Base-by-base conservation (phyloP, 2,888 invertebrate species). In the Rhyacophila evoluta region DNA sequence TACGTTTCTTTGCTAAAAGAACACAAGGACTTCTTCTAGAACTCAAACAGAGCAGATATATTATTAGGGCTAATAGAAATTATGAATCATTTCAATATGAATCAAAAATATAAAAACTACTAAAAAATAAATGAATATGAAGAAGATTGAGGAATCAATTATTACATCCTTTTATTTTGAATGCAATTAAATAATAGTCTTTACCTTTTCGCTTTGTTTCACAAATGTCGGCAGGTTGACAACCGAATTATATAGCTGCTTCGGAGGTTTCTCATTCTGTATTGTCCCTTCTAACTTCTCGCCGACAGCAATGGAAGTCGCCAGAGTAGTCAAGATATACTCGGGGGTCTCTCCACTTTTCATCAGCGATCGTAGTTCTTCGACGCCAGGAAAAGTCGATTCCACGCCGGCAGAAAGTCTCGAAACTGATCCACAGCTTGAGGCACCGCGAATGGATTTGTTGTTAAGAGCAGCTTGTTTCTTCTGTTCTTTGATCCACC, bases 151-250 rank as follows among this genome's bases (percentile, higher is more conserved):
- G n/a, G n/a, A n/a, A n/a, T n/a, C n/a, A n/a, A n/a, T n/a, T n/a
- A n/a, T n/a, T n/a, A n/a, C n/a, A n/a, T n/a, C n/a, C n/a, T n/a
- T n/a, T n/a, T n/a, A n/a, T n/a, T n/a, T n/a, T n/a, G n/a, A n/a
- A n/a, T n/a, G n/a, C n/a, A n/a, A n/a, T n/a, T n/a, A n/a, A n/a
- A n/a, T n/a, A 33, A 33, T 4, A 4, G 29, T 33, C 29, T 33
- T n/a, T 87, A 93, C 94, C 89, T 92, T 92, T 85, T 94, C 93
- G 83, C 91, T 92, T 84, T 92, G 91, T 80, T 90, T 91, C 27
- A 95, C 87, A 85, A 93, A 95, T 0, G 95, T 95, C 0, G 95
- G 95, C 78, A 96, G 86, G 85, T 94, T 92, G 55, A 94, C 90
- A 80, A 94, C 92, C 5, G 95, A 95, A 83, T 91, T 90, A 83